Percentiles rank a stretch among this genome's conserved stretches.
These are phyloP conservation scores for Onychomys leucogaster DNA, from an alignment of 2,797 vertebrate species.

Conservation along the genomic window DNA sequence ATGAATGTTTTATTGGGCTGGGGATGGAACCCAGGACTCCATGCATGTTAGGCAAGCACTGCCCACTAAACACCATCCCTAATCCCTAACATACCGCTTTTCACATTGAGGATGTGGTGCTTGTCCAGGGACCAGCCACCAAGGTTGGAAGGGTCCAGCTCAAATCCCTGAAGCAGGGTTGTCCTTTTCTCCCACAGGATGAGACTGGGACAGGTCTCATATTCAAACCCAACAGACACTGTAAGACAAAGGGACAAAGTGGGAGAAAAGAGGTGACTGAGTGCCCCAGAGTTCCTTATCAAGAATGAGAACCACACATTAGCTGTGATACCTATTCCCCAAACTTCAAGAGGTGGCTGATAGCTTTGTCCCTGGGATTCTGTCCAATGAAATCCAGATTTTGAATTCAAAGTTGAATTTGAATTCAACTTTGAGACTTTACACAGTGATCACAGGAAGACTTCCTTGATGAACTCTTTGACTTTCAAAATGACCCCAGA, in stretches of 20 bases:
- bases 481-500: slow-evolving; percentile 70
- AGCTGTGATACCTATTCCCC: neutral
- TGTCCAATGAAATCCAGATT: slow-evolving; percentile 79
- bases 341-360: slow-evolving; percentile 62
- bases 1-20: too few species aligned
- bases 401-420: slow-evolving; percentile 77
- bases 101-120: slow-evolving; percentile 97
- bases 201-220: slow-evolving; percentile 97
- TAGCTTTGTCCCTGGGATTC: slow-evolving; percentile 72
- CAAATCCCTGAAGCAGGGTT: slow-evolving; percentile 95
- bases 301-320: slow-evolving; percentile 49
- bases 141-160: slow-evolving; percentile 97
- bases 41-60: too few species aligned
- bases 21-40: neutral
- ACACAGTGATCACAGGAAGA: slow-evolving; percentile 73
- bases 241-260: slow-evolving; percentile 44
- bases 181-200: slow-evolving; percentile 99
- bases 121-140: slow-evolving; percentile 98
- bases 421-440: slow-evolving; percentile 79
- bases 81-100: slow-evolving; percentile 91
- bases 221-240: slow-evolving; percentile 99
- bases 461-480: slow-evolving; percentile 70
- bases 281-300: neutral
- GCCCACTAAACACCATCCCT: neutral
- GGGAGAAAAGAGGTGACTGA: slow-evolving; percentile 19